These are phyloP conservation scores for Tokudaia muenninki DNA, from an alignment of 2,797 vertebrate species.

Conservation along the genomic window DNA sequence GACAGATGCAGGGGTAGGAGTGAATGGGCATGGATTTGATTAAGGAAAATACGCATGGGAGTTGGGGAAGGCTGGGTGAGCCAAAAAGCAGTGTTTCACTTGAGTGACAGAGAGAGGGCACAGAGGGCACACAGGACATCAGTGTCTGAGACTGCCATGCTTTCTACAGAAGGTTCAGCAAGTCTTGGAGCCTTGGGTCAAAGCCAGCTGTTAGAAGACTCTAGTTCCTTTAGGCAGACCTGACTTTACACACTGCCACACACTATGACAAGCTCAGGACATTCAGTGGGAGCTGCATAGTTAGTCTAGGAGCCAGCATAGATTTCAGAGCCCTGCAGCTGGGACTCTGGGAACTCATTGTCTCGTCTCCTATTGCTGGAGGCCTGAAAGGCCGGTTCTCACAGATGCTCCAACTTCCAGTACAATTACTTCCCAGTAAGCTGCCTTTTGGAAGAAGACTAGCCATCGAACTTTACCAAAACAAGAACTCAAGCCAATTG, in stretches of 20 bases:
- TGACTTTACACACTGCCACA: not conserved
- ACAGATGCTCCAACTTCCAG: not conserved
- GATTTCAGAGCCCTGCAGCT: slow-evolving; percentile 10
- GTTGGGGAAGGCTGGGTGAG: not conserved
- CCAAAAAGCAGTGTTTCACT: not conserved
- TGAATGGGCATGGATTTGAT: slow-evolving; percentile 31
- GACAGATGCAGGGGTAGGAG: not conserved
- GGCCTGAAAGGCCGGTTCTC: not conserved
- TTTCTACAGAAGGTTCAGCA: not conserved
- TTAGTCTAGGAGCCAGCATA: not conserved
- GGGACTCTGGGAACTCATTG: not conserved
- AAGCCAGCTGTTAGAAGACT: slow-evolving; percentile 29
- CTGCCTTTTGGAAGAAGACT: not conserved
- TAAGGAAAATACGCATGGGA: slow-evolving; percentile 16
- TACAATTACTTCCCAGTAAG: not conserved
- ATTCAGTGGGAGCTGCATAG: not conserved
- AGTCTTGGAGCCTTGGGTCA: not conserved
- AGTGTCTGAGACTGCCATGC: not conserved
- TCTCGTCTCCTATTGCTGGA: not conserved
- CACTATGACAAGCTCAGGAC: not conserved
- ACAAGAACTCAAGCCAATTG: not conserved
- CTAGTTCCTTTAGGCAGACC: not conserved
- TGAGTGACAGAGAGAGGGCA: not conserved
- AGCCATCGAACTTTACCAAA: slow-evolving; percentile 16
- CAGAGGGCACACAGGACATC: not conserved